Evolutionary conservation across 2,888 invertebrate genomes (phyloP), one percentile per base, ranked within the genome.

Genomic region (Caprella mutica): DNA sequence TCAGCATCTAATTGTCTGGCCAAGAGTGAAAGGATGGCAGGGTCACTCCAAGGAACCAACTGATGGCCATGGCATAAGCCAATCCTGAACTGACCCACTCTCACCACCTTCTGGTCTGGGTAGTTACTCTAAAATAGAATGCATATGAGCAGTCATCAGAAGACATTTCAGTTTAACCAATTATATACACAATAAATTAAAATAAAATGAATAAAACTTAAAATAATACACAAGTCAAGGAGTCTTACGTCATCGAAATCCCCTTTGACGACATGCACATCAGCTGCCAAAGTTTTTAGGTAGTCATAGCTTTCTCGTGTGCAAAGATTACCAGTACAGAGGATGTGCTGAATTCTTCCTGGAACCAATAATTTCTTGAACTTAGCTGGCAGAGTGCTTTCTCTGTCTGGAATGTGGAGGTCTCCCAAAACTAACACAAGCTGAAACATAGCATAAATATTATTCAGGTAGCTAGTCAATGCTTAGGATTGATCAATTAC

Each of bases 261-360:
- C 21, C 98, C 98, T 68, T 93, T 79, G 5, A 98, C 98, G 65
- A 98, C 90, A 74, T 99, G 98, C 0, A 99, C 96, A 79, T 98
- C 98, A 71, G 90, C 93, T n/a, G 97, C 94, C 59, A 99, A 76
- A 0, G 96, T 93, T 76, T 96, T 96, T 63, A 99, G 77, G 74
- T 98, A 98, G 74, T 98, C 98, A 71, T 85, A 93, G 0, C 92
- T 91, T 72, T 98, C 98, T 71, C 94, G 92, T 0, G 96, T 94
- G 72, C 96, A 96, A 30, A 98, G 79, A 75, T 99, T 99, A 2
- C 98, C 98, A 0, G 98, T 98, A 70, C 96, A 98, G 9, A 98
- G 75, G 66, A 98, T 94, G 71, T 98, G 96, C 72, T 97, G 96
- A 69, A 97, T 96, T 66, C 96, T 81, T 5, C 94, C 93, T 0